Conservation (phyloP, 2,113 vertebrate genomes). For the Reinhardtius hippoglossoides region DNA sequence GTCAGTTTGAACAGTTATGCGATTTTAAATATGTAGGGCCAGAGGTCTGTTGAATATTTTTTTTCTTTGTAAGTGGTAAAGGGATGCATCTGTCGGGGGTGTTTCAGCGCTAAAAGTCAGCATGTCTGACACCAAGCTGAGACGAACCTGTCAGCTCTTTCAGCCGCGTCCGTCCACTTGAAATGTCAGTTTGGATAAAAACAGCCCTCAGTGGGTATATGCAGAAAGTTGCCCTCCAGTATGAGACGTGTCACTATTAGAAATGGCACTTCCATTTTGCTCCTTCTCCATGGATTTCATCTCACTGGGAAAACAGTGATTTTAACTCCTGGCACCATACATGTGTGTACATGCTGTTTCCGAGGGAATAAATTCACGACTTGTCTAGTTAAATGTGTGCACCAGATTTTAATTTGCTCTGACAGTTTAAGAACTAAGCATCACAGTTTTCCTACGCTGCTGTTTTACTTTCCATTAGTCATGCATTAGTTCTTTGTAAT, state of each 20-base stretch:
- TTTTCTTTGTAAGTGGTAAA: conserved; percentile 46
- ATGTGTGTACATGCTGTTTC: neutral
- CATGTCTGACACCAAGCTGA: conserved; percentile 34
- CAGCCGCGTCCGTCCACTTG: conserved; percentile 14
- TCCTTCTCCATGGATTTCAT: conserved; percentile 33
- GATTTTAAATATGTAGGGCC: conserved; percentile 51
- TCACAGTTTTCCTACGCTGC: conserved; percentile 3
- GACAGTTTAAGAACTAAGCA: conserved; percentile 30
- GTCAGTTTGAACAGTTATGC: conserved; percentile 46
- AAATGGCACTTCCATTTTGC: conserved; percentile 18
- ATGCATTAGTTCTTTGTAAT: conserved; percentile 38
- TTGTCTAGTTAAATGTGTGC: conserved; percentile 1
- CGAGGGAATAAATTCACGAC: conserved; percentile 2
- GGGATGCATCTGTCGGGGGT: conserved; percentile 34
- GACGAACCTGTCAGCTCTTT: conserved; percentile 49
- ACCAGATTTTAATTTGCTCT: conserved; percentile 40
- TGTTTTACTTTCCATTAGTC: conserved; percentile 51
- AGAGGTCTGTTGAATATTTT: conserved; percentile 42
- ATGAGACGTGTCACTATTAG: conserved; percentile 31
- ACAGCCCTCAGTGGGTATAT: conserved; percentile 11
- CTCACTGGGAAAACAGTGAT: neutral
- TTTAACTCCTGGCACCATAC: conserved; percentile 13
- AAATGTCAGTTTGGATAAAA: conserved; percentile 60
- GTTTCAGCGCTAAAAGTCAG: conserved; percentile 41
- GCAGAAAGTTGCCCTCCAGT: conserved; percentile 13